These are phyloP conservation scores for Galeopterus variegatus DNA, from an alignment of 2,113 vertebrate species.

Conservation along the genomic window DNA sequence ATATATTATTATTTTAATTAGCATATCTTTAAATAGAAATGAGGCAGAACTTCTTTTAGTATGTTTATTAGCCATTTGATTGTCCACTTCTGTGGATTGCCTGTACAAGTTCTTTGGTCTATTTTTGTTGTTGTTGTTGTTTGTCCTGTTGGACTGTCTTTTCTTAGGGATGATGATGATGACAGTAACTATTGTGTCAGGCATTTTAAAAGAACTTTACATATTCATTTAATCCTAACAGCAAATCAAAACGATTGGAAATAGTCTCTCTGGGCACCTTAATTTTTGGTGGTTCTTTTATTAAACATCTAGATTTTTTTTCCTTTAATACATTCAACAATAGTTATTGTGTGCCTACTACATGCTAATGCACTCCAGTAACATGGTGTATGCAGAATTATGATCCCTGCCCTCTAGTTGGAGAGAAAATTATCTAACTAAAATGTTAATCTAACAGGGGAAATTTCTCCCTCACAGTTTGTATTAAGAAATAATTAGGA, in stretches of 20 bases:
- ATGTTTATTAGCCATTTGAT: not conserved
- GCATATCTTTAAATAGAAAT: not conserved
- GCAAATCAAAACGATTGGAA: not conserved
- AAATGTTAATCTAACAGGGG: not conserved
- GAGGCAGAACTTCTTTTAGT: not conserved
- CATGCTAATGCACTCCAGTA: not conserved
- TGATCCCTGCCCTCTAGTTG: not conserved
- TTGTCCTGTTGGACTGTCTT: not conserved
- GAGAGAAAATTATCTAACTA: not conserved
- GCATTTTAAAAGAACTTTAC: not conserved
- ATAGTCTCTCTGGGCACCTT: not conserved
- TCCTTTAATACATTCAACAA: not conserved
- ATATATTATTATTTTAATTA: not conserved
- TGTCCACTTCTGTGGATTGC: not conserved
- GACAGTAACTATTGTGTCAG: not conserved
- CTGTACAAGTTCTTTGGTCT: not conserved
- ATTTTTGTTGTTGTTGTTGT: too few relatives aligned
- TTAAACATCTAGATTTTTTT: not conserved
- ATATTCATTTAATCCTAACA: not conserved
- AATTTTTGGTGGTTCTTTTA: not conserved
- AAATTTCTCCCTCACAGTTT: not conserved
- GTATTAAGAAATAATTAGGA: not conserved
- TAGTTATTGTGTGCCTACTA: not conserved
- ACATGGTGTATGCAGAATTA: not conserved
- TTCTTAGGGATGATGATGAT: not conserved